A percentile compares a stretch with the other conserved stretches of the same genome.
Conservation (phyloP, 2,113 vertebrate species). For the Hiodon tergisus region DNA sequence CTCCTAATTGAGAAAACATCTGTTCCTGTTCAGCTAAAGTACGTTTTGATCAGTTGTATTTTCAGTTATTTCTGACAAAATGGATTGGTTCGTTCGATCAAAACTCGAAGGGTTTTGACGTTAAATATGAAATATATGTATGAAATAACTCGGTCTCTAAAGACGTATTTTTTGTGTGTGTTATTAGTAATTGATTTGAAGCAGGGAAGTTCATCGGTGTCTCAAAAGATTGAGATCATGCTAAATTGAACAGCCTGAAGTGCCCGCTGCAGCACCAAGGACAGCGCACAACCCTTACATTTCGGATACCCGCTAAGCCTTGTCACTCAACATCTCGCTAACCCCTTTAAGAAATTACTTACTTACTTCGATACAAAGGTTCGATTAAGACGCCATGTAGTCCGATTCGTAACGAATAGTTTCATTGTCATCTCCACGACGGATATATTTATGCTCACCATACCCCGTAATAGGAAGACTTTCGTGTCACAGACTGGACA, state of each 20-base stretch:
- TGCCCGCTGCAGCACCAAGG: slow-evolving; percentile 60
- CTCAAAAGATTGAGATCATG: too few species aligned
- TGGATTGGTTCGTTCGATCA: background rate
- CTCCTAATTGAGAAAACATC: too few species aligned
- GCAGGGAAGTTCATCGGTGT: too few species aligned
- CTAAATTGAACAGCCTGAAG: too few species aligned
- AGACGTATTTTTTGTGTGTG: background rate
- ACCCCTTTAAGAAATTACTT: background rate
- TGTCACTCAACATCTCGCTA: background rate
- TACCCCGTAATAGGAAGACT: background rate
- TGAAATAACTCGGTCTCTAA: background rate
- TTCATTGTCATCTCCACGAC: background rate
- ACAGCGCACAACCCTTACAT: slow-evolving; percentile 47
- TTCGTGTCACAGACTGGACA: background rate
- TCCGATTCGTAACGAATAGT: background rate
- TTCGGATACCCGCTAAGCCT: background rate
- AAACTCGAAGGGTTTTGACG: background rate
- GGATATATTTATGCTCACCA: background rate
- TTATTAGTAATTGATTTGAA: background rate
- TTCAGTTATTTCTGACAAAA: background rate
- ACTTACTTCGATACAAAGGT: background rate
- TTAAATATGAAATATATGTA: too few species aligned
- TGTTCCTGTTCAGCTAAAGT: background rate
- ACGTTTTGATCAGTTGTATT: background rate
- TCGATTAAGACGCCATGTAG: background rate